Evolutionary conservation across 2,888 invertebrate species (phyloP).

Genomic region (Steinernema hermaphroditum): DNA sequence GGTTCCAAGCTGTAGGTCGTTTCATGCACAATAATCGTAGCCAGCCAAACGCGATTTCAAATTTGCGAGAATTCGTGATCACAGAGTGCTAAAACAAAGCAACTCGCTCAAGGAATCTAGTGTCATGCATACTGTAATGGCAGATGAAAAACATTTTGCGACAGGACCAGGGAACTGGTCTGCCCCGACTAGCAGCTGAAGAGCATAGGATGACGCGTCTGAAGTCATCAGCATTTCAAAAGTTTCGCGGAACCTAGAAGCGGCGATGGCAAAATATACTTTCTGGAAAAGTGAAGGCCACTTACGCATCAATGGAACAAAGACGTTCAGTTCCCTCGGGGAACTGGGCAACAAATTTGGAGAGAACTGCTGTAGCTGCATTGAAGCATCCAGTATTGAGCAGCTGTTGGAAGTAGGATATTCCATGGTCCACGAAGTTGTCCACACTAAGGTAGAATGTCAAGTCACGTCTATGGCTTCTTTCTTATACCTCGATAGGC

Average conservation of each 20-base stretch:
- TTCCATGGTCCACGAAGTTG: slow-evolving; percentile 42
- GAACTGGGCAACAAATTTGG: slow-evolving; percentile 38
- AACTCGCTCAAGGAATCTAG: no score
- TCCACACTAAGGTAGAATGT: slow-evolving; percentile 45
- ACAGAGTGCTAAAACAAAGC: not conserved
- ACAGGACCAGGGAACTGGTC: slow-evolving; percentile 59
- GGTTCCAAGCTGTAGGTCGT: slow-evolving; percentile 39
- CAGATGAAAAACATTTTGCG: slow-evolving; percentile 52
- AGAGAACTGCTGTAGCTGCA: slow-evolving; percentile 43
- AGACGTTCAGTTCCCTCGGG: slow-evolving; percentile 38
- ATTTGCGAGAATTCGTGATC: not conserved
- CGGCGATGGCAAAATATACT: slow-evolving; percentile 22
- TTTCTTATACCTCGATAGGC: slow-evolving; percentile 47
- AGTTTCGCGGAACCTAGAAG: slow-evolving; percentile 53
- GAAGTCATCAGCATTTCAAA: slow-evolving; percentile 60
- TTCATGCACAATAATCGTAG: slow-evolving; percentile 40
- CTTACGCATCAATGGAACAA: slow-evolving; percentile 36
- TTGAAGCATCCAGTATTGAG: slow-evolving; percentile 44
- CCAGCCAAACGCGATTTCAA: slow-evolving; percentile 35
- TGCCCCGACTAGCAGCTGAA: slow-evolving; percentile 58
- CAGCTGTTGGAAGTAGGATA: slow-evolving; percentile 42
- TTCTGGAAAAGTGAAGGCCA: slow-evolving; percentile 2
- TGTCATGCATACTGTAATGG: slow-evolving; percentile 48
- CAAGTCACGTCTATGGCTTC: not conserved
- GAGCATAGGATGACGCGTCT: slow-evolving; percentile 58